Evolutionary conservation across 1,140 invertebrate species (phyloP).

Genomic region (Gyrodactylus salaris): DNA sequence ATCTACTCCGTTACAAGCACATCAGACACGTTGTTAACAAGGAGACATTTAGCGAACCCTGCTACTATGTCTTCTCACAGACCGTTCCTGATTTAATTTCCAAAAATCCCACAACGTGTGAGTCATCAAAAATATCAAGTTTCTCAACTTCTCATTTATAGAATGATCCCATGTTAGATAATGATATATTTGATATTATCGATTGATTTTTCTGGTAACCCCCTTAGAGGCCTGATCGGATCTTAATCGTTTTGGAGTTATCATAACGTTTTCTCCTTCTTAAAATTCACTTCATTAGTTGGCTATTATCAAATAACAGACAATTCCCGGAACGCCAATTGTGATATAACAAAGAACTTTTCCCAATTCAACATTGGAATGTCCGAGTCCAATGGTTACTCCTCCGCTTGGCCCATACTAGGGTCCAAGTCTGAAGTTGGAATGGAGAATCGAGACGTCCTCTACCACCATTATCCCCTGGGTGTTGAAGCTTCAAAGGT

Average conservation of each 20-base stretch:
- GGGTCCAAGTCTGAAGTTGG: too few relatives aligned
- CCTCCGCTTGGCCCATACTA: not conserved
- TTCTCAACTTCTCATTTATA: too few relatives aligned
- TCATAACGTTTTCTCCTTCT: too few relatives aligned
- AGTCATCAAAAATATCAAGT: not conserved
- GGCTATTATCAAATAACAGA: too few relatives aligned
- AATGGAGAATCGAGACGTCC: not conserved
- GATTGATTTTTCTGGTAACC: not conserved
- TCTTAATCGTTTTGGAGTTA: too few relatives aligned
- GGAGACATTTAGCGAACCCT: conserved; percentile 70
- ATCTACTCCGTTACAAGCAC: conserved; percentile 54
- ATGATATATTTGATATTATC: not conserved
- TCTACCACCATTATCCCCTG: not conserved
- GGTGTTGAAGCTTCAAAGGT: not conserved
- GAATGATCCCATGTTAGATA: too few relatives aligned
- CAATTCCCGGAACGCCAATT: not conserved
- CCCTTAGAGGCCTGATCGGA: not conserved
- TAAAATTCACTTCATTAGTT: too few relatives aligned
- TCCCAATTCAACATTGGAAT: not conserved
- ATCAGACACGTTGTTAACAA: conserved; percentile 88
- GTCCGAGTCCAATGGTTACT: not conserved
- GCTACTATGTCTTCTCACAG: conserved; percentile 58
- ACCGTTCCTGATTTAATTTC: not conserved
- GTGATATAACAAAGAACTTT: not conserved
- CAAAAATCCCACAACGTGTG: not conserved